Evolutionary conservation across 2,113 vertebrate species (phyloP).

Genomic region (Chionodraco myersi): DNA sequence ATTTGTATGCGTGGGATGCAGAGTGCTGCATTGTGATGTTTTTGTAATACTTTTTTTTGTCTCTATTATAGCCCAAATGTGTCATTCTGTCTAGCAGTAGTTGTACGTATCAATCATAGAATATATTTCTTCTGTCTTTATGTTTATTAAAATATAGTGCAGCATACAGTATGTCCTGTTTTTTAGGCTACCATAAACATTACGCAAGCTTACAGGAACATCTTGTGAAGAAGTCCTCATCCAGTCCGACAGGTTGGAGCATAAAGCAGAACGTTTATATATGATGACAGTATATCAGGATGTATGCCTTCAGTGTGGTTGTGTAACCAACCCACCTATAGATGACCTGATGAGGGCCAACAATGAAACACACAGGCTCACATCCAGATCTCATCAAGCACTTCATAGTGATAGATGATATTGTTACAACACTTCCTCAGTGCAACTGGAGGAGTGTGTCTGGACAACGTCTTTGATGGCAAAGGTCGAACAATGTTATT

Average conservation of each 20-base stretch:
- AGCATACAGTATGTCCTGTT: neutral
- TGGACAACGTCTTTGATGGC: constrained; percentile 53
- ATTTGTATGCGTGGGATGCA: too few species aligned
- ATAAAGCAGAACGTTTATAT: neutral
- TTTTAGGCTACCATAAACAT: neutral
- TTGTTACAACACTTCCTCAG: constrained; percentile 54
- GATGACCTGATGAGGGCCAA: constrained; percentile 36
- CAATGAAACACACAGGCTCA: constrained; percentile 3
- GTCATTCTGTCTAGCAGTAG: neutral
- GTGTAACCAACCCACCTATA: constrained; percentile 28
- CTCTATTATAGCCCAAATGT: neutral
- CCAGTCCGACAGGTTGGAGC: neutral
- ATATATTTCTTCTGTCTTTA: neutral
- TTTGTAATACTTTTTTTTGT: neutral
- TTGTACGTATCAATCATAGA: neutral
- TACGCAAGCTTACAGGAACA: neutral
- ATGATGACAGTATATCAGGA: constrained; percentile 26
- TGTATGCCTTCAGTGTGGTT: constrained; percentile 5
- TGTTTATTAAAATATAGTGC: neutral
- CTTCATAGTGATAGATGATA: constrained; percentile 55
- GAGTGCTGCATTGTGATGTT: neutral
- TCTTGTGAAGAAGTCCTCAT: constrained; percentile 4
- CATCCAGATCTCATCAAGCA: constrained; percentile 29
- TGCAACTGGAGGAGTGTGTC: constrained; percentile 39
- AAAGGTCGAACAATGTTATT: constrained; percentile 51